A percentile compares a stretch with the other conserved stretches of the same genome.
Conservation (phyloP, 2,888 invertebrate species). For the Drosophila mercatorum region DNA sequence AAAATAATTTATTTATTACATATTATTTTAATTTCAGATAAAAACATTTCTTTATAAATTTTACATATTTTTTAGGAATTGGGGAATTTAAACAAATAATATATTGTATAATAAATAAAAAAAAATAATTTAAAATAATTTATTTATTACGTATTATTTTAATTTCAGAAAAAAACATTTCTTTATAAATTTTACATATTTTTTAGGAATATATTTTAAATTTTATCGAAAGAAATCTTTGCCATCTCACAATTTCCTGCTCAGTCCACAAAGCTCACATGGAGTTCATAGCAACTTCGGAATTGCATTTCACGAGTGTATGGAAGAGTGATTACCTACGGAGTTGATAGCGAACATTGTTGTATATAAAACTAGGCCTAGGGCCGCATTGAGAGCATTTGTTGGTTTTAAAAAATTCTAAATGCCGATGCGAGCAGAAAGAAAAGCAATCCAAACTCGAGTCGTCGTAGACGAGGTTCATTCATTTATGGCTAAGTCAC, state of each 20-base stretch:
- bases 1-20: too few relatives aligned
- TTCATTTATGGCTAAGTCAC: slow-evolving; percentile 85
- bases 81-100: too few relatives aligned
- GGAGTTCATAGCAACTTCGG: background rate
- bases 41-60: too few relatives aligned
- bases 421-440: slow-evolving; percentile 38
- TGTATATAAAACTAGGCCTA: slow-evolving; percentile 44
- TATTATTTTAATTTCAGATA: too few relatives aligned
- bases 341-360: slow-evolving; percentile 10
- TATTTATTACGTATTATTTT: too few relatives aligned
- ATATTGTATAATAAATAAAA: too few relatives aligned
- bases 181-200: too few relatives aligned
- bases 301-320: background rate
- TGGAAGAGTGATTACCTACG: slow-evolving; percentile 17
- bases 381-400: slow-evolving; percentile 59
- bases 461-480: slow-evolving; percentile 64
- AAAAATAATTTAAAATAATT: too few relatives aligned
- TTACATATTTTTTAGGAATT: too few relatives aligned
- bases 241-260: background rate
- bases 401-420: slow-evolving; percentile 36
- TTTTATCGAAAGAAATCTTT: too few relatives aligned
- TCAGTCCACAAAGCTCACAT: background rate
- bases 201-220: too few relatives aligned
- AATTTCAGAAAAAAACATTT: too few relatives aligned
- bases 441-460: slow-evolving; percentile 51